These are phyloP conservation scores for Melanotaenia pygmaea DNA, from an alignment of 2,797 vertebrate species.

Conservation along the genomic window DNA sequence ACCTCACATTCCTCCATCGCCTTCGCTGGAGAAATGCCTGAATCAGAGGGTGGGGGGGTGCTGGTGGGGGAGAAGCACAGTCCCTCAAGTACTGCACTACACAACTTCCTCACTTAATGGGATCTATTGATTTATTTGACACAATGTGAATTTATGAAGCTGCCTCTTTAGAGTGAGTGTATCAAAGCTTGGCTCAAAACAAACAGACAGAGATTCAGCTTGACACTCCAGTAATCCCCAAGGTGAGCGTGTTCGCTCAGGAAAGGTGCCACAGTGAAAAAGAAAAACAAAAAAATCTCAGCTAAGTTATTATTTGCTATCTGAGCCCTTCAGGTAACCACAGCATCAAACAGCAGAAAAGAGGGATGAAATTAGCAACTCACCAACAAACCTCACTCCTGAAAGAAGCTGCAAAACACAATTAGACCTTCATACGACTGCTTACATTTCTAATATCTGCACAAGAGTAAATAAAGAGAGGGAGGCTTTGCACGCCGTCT, in stretches of 20 bases:
- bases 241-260: slow-evolving; percentile 65
- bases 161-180: slow-evolving; percentile 71
- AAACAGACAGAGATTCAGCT: slow-evolving; percentile 75
- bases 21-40: slow-evolving; percentile 59
- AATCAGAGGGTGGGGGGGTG: slow-evolving; percentile 49
- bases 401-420: slow-evolving; percentile 29
- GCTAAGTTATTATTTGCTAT: slow-evolving; percentile 32
- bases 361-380: slow-evolving; percentile 27
- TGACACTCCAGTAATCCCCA: slow-evolving; percentile 72
- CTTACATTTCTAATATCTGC: slow-evolving; percentile 57
- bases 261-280: slow-evolving; percentile 49
- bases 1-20: slow-evolving; percentile 51
- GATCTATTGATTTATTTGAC: slow-evolving; percentile 83
- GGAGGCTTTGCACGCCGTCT: slow-evolving; percentile 54
- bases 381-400: slow-evolving; percentile 7
- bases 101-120: slow-evolving; percentile 79
- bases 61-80: not conserved
- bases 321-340: slow-evolving; percentile 23
- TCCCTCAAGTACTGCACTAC: slow-evolving; percentile 70
- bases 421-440: slow-evolving; percentile 37
- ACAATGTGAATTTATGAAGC: slow-evolving; percentile 82
- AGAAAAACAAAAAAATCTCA: slow-evolving; percentile 2
- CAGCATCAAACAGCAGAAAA: slow-evolving; percentile 26
- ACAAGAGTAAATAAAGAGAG: slow-evolving; percentile 57
- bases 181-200: slow-evolving; percentile 80